These are phyloP conservation scores for Brachionus paranguensis DNA, from an alignment of 1,140 invertebrate genomes.

Conservation along the genomic window DNA sequence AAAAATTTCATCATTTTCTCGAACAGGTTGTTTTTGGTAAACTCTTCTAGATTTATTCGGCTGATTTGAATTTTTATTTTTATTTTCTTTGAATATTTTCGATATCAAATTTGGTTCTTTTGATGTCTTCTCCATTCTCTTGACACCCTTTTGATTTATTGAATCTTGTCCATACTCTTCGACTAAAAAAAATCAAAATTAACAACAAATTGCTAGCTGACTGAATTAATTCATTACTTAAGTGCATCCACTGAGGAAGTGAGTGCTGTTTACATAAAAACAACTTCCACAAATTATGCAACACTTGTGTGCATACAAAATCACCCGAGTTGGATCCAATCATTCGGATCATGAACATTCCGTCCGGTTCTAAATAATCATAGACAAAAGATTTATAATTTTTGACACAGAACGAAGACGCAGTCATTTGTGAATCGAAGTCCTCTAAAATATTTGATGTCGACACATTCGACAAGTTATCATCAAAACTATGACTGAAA, in stretches of 20 bases:
- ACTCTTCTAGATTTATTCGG: background rate
- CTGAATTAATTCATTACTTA: background rate
- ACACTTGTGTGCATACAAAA: slow-evolving; percentile 34
- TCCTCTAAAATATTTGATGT: background rate
- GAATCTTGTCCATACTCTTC: background rate
- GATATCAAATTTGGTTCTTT: background rate
- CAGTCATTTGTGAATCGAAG: background rate
- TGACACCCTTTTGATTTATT: background rate
- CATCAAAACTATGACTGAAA: background rate
- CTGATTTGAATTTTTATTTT: background rate
- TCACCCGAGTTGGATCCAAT: slow-evolving; percentile 35
- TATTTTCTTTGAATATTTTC: background rate
- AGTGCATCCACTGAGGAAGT: background rate
- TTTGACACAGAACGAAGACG: background rate
- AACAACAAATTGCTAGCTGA: too few species aligned
- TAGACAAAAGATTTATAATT: slow-evolving; percentile 34
- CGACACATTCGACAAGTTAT: background rate
- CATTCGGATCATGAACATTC: slow-evolving; percentile 40
- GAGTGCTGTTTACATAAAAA: slow-evolving; percentile 33
- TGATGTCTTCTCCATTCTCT: background rate
- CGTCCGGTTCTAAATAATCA: slow-evolving; percentile 36
- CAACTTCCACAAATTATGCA: slow-evolving; percentile 37
- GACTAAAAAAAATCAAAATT: background rate
- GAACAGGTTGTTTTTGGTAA: background rate
- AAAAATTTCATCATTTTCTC: background rate